phyloP scores from a whole-genome alignment of 2,113 vertebrate species.

The Stegostoma tigrinum region DNA sequence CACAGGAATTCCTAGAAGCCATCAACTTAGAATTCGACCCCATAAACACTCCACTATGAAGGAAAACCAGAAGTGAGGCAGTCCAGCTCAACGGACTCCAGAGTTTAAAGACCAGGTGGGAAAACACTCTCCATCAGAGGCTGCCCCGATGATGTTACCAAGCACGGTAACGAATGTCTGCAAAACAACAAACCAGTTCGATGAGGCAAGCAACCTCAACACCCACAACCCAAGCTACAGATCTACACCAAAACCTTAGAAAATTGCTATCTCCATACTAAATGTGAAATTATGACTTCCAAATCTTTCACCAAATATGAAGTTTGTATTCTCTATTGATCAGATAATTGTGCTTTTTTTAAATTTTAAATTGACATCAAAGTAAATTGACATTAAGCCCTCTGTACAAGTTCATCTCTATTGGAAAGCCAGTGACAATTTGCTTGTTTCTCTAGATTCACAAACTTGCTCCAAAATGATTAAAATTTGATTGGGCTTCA shows the following conservation, averaged over 20 bases:
- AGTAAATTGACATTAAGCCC: neutral
- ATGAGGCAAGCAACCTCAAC: too few species aligned
- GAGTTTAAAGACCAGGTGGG: too few species aligned
- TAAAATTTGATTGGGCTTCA: neutral
- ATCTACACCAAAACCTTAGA: neutral
- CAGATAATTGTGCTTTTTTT: neutral
- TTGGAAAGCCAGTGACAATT: neutral
- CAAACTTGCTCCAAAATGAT: neutral
- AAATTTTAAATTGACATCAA: neutral
- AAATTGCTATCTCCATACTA: neutral
- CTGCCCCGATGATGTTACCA: too few species aligned
- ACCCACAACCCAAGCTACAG: too few species aligned
- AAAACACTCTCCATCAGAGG: too few species aligned
- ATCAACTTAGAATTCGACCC: too few species aligned
- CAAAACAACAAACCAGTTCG: too few species aligned
- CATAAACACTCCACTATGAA: too few species aligned
- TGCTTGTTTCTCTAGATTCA: neutral
- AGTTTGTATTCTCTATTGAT: neutral
- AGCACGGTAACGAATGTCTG: too few species aligned
- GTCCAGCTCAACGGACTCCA: too few species aligned
- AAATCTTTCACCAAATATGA: neutral
- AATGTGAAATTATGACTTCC: neutral
- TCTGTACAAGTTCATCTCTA: neutral
- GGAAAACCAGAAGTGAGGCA: too few species aligned
- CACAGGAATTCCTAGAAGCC: too few species aligned